A percentile compares a stretch with the other conserved stretches of the same genome.
phyloP scores from a whole-genome alignment of 2,113 vertebrate genomes.

The Pseudopodoces humilis region DNA sequence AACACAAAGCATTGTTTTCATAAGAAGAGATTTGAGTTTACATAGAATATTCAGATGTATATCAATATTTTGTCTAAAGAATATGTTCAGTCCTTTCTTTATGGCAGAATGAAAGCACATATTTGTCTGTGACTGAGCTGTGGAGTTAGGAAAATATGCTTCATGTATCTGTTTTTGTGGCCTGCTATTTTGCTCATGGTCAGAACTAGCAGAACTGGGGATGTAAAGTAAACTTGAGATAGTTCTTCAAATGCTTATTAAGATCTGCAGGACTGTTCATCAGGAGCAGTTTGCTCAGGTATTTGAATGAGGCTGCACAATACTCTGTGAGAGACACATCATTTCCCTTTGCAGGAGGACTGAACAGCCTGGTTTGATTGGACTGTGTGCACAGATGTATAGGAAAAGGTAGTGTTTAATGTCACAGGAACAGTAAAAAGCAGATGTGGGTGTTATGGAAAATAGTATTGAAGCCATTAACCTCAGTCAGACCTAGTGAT shows the following conservation, averaged over 20 bases:
- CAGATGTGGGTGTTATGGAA: not conserved
- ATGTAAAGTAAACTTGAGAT: not conserved
- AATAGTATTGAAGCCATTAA: not conserved
- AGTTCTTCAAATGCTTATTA: not conserved
- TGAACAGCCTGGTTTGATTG: not conserved
- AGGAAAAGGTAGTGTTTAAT: not conserved
- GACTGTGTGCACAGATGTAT: not conserved
- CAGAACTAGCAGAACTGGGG: not conserved
- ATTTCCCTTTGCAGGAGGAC: not conserved
- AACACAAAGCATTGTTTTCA: not conserved
- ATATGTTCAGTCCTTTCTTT: not conserved
- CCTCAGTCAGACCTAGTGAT: not conserved
- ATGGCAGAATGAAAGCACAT: slow-evolving; percentile 23
- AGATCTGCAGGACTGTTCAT: not conserved
- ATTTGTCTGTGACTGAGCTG: not conserved
- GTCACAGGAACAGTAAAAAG: not conserved
- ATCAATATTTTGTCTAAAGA: not conserved
- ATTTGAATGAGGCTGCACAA: not conserved
- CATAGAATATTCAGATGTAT: not conserved
- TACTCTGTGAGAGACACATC: not conserved
- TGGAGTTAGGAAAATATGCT: not conserved
- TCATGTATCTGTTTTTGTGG: not conserved
- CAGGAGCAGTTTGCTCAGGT: not conserved
- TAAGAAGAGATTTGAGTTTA: not conserved
- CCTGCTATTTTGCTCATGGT: not conserved